A percentile compares a stretch with the other conserved stretches of the same genome.
Conservation (phyloP, 2,113 vertebrate genomes). For the Chunga burmeisteri region DNA sequence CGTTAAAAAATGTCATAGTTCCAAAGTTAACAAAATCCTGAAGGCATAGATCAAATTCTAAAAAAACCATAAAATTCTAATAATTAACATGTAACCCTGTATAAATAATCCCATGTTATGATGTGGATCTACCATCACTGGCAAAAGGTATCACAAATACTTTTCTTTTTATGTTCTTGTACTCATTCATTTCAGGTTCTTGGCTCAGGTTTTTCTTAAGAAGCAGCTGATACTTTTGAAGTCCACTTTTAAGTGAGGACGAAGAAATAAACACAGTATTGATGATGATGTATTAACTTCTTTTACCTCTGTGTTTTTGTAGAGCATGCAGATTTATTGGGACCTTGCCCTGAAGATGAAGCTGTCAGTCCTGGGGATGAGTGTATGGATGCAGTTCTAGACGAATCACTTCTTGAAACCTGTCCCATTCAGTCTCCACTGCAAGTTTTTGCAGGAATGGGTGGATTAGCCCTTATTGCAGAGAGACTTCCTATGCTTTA, state of each 20-base stretch:
- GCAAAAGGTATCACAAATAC: not conserved
- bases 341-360: constrained; percentile 91
- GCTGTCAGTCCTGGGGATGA: constrained; percentile 88
- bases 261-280: not conserved
- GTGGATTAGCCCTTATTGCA: constrained; percentile 94
- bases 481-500: constrained; percentile 98
- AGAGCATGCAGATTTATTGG: constrained; percentile 92
- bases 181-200: not conserved
- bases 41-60: not conserved
- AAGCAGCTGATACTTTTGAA: not conserved
- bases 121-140: not conserved
- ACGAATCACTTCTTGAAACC: constrained; percentile 93
- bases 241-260: not conserved
- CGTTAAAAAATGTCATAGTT: not conserved
- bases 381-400: constrained; percentile 86
- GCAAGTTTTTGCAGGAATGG: constrained; percentile 99
- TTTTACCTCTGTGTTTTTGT: constrained; percentile 13
- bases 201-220: not conserved
- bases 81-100: not conserved
- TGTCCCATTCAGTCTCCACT: constrained; percentile 95
- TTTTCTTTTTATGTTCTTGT: not conserved
- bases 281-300: not conserved
- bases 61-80: not conserved
- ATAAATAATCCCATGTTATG: not conserved
- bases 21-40: not conserved